phyloP scores from a whole-genome alignment of 2,797 vertebrate genomes.

The Gephyroberyx darwinii region DNA sequence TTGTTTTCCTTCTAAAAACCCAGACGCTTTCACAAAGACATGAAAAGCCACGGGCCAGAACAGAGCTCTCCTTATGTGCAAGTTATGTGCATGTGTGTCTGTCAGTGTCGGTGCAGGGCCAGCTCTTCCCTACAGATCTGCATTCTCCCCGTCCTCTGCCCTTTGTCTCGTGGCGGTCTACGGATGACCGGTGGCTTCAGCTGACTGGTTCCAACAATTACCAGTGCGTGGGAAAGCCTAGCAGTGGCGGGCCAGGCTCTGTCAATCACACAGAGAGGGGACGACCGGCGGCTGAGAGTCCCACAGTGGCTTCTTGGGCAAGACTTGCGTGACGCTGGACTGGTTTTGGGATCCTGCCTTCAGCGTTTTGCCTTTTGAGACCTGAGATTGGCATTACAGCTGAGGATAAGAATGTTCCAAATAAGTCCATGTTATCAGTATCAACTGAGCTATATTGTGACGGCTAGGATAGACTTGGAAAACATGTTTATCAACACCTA shows the following conservation, averaged over 20 bases:
- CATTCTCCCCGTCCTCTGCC: constrained; percentile 66
- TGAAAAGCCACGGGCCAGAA: constrained; percentile 40
- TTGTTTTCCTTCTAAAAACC: not conserved
- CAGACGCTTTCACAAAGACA: constrained; percentile 40
- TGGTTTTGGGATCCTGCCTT: constrained; percentile 31
- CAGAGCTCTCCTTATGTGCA: constrained; percentile 44
- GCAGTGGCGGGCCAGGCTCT: constrained; percentile 70
- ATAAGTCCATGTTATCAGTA: not conserved
- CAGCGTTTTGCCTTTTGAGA: constrained; percentile 22
- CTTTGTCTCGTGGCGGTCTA: constrained; percentile 75
- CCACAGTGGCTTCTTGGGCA: constrained; percentile 45
- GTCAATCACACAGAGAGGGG: constrained; percentile 76
- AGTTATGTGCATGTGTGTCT: constrained; percentile 49
- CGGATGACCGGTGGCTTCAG: constrained; percentile 78
- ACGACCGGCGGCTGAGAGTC: constrained; percentile 40
- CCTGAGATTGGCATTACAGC: constrained; percentile 35
- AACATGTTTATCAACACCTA: constrained; percentile 35
- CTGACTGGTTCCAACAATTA: constrained; percentile 75
- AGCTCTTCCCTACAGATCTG: constrained; percentile 69
- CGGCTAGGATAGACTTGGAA: not conserved
- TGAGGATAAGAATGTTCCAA: not conserved
- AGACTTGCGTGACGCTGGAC: constrained; percentile 54
- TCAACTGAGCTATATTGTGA: not conserved
- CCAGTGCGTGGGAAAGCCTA: constrained; percentile 76
- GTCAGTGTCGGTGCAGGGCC: constrained; percentile 43